phyloP scores from a whole-genome alignment of 1,140 invertebrate genomes.

The Heliconius melpomene region DNA sequence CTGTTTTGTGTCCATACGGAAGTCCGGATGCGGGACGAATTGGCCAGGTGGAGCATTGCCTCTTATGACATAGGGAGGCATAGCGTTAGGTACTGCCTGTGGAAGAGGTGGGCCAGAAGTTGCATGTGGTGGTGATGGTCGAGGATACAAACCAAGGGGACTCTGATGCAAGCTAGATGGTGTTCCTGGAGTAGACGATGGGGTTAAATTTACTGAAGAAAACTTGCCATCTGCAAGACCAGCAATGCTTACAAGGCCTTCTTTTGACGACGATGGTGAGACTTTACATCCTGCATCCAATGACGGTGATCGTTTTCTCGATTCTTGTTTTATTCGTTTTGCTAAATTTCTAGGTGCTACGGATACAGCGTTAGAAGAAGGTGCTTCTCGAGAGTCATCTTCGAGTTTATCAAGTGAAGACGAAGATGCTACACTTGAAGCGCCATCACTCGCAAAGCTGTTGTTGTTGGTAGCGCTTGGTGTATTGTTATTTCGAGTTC shows the following conservation, averaged over 20 bases:
- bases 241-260: constrained; percentile 63
- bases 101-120: constrained; percentile 81
- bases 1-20: constrained; percentile 76
- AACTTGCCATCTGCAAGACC: constrained; percentile 74
- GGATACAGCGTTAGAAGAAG: constrained; percentile 84
- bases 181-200: constrained; percentile 84
- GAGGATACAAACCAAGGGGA: constrained; percentile 82
- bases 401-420: constrained; percentile 89
- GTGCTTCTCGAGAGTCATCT: constrained; percentile 85
- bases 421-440: constrained; percentile 86
- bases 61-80: constrained; percentile 82
- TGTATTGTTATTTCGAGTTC: constrained; percentile 88
- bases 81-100: constrained; percentile 81
- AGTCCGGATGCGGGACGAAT: constrained; percentile 74
- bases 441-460: constrained; percentile 86
- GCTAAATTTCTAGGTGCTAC: constrained; percentile 79
- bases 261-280: constrained; percentile 79
- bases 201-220: constrained; percentile 84
- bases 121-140: constrained; percentile 83
- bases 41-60: constrained; percentile 75
- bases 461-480: constrained; percentile 89
- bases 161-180: constrained; percentile 82
- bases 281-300: constrained; percentile 80
- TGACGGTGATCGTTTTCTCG: constrained; percentile 84
- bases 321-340: constrained; percentile 85